Base-by-base conservation (phyloP, 2,113 vertebrate species). In the Corythoichthys haematopterus region DNA sequence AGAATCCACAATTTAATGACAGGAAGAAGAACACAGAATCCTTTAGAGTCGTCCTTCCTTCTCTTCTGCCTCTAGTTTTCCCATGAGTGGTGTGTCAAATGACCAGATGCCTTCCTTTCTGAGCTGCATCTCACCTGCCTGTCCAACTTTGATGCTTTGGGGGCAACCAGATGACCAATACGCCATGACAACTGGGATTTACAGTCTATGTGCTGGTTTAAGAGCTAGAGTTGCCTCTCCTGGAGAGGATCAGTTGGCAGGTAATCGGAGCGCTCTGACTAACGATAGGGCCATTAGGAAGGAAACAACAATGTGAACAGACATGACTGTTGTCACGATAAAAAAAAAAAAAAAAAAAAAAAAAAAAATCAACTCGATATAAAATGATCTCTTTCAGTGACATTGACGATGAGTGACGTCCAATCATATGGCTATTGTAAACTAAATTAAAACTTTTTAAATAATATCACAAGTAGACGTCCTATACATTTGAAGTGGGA, bases 211-310 rank as follows among this genome's bases (percentile, higher is more conserved):
- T 69, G 76, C 63, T 76, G 74, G 78, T 75, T 84, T 77, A 50
- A 65, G 53, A 69, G 69, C 77, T 88, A 64, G 75, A 56, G 77
- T 88, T 87, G 68, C 86, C 76, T 68, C 81, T 85, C 88, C 85
- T 64, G 69, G 87, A 78, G 84, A 71, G 85, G 84, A 86, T 90
- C 79, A 48, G 68, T 82, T 89, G 40, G 65, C 85, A 47, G 69
- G 62, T 64, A 71, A 74, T 65, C 68, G 59, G 70, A 69, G 76
- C 79, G 79, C 75, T 64, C 48, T 45, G 6, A 59, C n/a, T 61
- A 72, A 62, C 69, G 61, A 62, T 65, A 20, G 51, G 12, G 51
- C 64, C 64, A 60, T 38, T 14, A 1, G 50, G 48, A 37, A 43
- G 46, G 68, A 28, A 69, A 36, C 9, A 1, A 61, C 10, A 51